Percentiles rank a stretch among this genome's conserved stretches.
phyloP scores from a whole-genome alignment of 2,113 vertebrate genomes.

The Takifugu bimaculatus region DNA sequence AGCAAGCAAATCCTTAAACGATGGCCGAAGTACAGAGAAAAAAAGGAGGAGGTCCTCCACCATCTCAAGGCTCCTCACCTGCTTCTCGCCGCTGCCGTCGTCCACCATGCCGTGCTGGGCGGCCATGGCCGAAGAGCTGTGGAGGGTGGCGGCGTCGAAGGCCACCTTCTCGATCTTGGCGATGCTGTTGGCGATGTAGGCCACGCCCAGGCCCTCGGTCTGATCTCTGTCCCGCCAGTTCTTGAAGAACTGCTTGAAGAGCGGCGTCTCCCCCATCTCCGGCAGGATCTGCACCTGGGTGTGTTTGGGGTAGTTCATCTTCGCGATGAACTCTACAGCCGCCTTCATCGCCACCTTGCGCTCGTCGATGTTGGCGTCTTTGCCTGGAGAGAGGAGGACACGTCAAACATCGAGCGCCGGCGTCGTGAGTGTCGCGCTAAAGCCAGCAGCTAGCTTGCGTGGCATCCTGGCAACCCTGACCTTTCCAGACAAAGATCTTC shows the following conservation, averaged over 20 bases:
- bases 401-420: not conserved
- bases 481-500: constrained; percentile 98
- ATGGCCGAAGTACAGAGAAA: too few species aligned
- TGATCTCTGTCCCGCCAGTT: constrained; percentile 93
- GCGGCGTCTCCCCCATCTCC: constrained; percentile 89
- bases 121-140: constrained; percentile 88
- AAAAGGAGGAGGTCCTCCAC: too few species aligned
- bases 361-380: constrained; percentile 88
- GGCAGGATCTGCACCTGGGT: constrained; percentile 95
- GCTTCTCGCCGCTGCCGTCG: constrained; percentile 84
- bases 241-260: constrained; percentile 99
- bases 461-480: constrained; percentile 56
- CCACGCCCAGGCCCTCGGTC: constrained; percentile 84
- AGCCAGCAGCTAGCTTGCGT: not conserved
- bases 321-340: constrained; percentile 91
- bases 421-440: too few species aligned
- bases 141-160: constrained; percentile 86
- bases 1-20: not conserved
- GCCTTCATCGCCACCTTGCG: constrained; percentile 88
- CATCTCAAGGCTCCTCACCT: constrained; percentile 62
- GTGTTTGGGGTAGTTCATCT: constrained; percentile 92
- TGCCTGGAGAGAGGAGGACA: constrained; percentile 73
- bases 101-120: constrained; percentile 98
- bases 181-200: constrained; percentile 87
- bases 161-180: constrained; percentile 89